Evolutionary conservation across 2,797 vertebrate species (phyloP), one percentile per base, ranked within the genome.

Genomic region (Knipowitschia caucasica): DNA sequence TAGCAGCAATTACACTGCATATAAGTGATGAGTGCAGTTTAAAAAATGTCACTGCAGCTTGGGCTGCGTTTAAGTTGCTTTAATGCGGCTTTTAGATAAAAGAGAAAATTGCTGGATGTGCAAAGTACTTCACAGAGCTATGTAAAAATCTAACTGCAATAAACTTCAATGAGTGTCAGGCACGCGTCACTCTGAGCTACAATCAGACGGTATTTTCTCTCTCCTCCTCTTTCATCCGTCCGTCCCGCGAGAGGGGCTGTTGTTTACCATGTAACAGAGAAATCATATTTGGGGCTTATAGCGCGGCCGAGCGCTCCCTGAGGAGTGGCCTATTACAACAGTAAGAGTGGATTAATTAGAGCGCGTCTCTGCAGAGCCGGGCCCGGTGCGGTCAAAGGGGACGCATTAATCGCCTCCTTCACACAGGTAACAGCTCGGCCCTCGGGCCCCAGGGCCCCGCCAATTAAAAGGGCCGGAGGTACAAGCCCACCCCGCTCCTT

Each of bases 261-360:
- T 98, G 94, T 96, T 96, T 95, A 97, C 93, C 90, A 89, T 93
- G 81, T 88, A 86, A 81, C 72, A 91, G 91, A 93, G 91, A 93
- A 95, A 93, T 92, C 92, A 92, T 93, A 93, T 93, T 93, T 92
- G 87, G 90, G 85, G 74, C 73, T 80, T 81, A 80, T 56, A 78
- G 62, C 62, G 45, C 62, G 70, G 78, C 77, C 49, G 53, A 73
- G 66, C 31, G 24, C 73, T 92, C 93, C 92, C 92, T 38, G 24
- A 91, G 93, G 93, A 92, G 84, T 87, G 60, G 69, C 88, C 91
- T 91, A 92, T 94, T 93, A 96, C 92, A 92, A 92, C 90, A 92
- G 92, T 95, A 93, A 92, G 93, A 88, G 91, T 92, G 92, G 94
- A 95, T 95, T 95, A 95, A 97, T 97, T 97, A 95, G 92, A 92